Evolutionary conservation across 2,113 vertebrate genomes (phyloP), one percentile per base, ranked within the genome.

Genomic region (Syrmaticus mikado): DNA sequence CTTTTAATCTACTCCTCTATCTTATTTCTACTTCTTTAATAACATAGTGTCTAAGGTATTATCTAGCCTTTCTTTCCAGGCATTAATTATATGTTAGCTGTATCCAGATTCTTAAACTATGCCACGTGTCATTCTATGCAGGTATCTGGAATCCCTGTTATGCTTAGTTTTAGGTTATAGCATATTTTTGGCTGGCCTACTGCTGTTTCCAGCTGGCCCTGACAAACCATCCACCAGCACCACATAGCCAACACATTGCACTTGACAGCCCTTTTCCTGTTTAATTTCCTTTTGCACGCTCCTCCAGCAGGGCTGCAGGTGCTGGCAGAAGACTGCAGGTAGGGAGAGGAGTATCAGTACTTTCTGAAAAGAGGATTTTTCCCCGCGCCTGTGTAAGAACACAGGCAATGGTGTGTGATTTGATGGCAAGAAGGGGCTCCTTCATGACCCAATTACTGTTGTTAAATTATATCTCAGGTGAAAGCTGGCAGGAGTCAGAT

Each of bases 261-360:
- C 72, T 70, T 8, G 28, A 46, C 90, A 89, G 75, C 58, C 41
- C 8, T 83, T 87, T 77, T 89, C 82, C 89, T 92, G 65, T 92
- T 85, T 85, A 67, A 94, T 94, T 94, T 95, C 72, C 87, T 80
- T 74, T 64, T 0, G 10, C 72, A 41, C 16, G 0, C 60, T 94
- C 46, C 85, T 0, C 0, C 1, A 0, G 89, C 83, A 34, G 80
- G 82, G 45, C 76, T 82, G 88, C 0, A 2, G 60, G 60, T 45
- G 32, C 45, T 9, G 71, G 57, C 80, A 65, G 81, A 52, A 82
- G 82, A 41, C 80, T 79, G 72, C 68, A 81, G 80, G 80, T 75
- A 55, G 83, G 73, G 78, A 38, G 20, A 28, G 50, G 13, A 40
- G 2, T 50, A 20, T 28, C 2, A 3, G 32, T 45, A 30, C 68